Percentiles rank a stretch among this genome's conserved stretches.
Evolutionary conservation across 1,140 invertebrate species (phyloP).

Genomic region (Calycopis cecrops): DNA sequence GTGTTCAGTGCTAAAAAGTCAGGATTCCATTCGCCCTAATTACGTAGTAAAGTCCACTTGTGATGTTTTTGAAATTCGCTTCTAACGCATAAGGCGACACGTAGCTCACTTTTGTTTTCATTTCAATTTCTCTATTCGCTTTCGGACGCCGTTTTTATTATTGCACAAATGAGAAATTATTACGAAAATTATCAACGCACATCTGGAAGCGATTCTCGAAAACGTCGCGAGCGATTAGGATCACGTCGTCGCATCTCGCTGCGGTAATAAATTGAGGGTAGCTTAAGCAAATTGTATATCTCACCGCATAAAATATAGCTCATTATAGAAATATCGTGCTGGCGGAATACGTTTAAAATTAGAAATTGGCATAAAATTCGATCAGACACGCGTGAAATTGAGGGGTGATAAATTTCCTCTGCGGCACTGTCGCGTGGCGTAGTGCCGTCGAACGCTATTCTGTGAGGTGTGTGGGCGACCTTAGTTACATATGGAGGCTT

Average conservation of each 20-base stretch:
- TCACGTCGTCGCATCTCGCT: background rate
- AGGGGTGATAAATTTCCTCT: slow-evolving; percentile 18
- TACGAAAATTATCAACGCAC: slow-evolving; percentile 39
- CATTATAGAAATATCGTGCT: slow-evolving; percentile 41
- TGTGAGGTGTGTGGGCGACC: background rate
- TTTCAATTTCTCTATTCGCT: slow-evolving; percentile 34
- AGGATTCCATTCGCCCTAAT: slow-evolving; percentile 40
- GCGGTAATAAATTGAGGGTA: slow-evolving; percentile 28
- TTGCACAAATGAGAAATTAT: slow-evolving; percentile 35
- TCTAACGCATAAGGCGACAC: slow-evolving; percentile 29
- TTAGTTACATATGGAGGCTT: slow-evolving; percentile 10
- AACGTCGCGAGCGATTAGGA: slow-evolving; percentile 44
- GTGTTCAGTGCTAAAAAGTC: slow-evolving; percentile 63
- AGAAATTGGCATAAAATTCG: slow-evolving; percentile 29
- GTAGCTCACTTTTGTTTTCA: slow-evolving; percentile 31
- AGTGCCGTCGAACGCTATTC: background rate
- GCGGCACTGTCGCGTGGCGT: background rate
- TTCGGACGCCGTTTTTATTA: slow-evolving; percentile 25
- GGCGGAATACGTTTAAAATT: slow-evolving; percentile 43
- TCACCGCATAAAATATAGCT: slow-evolving; percentile 54
- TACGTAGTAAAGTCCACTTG: slow-evolving; percentile 26
- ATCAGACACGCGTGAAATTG: slow-evolving; percentile 15
- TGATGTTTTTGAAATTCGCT: slow-evolving; percentile 52
- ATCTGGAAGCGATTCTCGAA: slow-evolving; percentile 34
- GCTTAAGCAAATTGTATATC: slow-evolving; percentile 51